These are phyloP conservation scores for Achroia grisella DNA, from an alignment of 1,140 invertebrate species.

Conservation along the genomic window DNA sequence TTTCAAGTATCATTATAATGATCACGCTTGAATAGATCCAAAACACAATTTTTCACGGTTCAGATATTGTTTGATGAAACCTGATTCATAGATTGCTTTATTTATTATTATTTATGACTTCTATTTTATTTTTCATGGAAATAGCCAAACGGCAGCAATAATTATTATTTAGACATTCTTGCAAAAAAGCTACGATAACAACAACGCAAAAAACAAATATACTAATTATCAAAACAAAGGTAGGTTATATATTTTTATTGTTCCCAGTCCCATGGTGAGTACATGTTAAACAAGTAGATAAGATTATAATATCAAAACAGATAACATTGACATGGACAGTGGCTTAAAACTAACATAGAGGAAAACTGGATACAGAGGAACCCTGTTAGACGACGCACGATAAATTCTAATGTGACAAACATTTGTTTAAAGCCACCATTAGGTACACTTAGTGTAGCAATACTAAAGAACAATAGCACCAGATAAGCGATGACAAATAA, in stretches of 20 bases:
- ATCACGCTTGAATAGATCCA: constrained; percentile 39
- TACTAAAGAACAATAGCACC: too few species aligned
- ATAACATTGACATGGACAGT: neutral
- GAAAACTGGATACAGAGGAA: neutral
- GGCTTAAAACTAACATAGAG: neutral
- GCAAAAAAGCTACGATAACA: neutral
- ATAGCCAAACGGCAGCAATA: constrained; percentile 5
- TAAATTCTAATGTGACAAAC: too few species aligned
- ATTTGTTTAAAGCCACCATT: too few species aligned
- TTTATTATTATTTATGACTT: constrained; percentile 13
- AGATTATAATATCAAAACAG: neutral
- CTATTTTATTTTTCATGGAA: constrained; percentile 7
- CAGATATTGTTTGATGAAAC: constrained; percentile 19
- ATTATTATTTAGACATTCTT: neutral
- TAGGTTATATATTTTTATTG: too few species aligned
- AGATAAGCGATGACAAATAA: too few species aligned
- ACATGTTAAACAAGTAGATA: neutral
- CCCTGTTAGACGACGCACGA: neutral
- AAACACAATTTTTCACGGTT: constrained; percentile 39
- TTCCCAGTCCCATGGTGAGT: too few species aligned
- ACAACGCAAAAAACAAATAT: neutral
- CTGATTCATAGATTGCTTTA: constrained; percentile 12
- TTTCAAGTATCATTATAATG: constrained; percentile 25
- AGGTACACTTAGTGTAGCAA: too few species aligned
- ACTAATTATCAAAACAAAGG: neutral